phyloP scores from a whole-genome alignment of 2,113 vertebrate species.

The Anguilla rostrata region DNA sequence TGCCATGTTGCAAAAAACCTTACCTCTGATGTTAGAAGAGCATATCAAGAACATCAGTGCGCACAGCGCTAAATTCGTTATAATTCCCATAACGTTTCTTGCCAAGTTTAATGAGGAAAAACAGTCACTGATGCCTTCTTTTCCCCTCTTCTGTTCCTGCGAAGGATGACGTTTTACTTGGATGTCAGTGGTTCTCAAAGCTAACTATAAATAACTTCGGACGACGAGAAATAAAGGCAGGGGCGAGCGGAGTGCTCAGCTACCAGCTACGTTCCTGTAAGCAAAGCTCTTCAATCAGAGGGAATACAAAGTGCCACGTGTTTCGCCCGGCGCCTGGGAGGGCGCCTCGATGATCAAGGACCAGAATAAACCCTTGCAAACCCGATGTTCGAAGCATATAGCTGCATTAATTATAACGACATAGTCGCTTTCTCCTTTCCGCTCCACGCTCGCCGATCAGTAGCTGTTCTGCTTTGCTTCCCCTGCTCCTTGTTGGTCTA shows the following conservation, averaged over 20 bases:
- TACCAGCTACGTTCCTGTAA: neutral
- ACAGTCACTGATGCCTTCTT: neutral
- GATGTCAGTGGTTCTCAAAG: neutral
- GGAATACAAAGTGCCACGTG: slow-evolving; percentile 39
- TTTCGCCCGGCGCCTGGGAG: slow-evolving; percentile 23
- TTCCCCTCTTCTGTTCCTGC: neutral
- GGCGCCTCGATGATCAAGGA: neutral
- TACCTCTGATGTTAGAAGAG: slow-evolving; percentile 49
- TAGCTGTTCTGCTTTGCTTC: neutral
- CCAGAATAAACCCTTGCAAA: slow-evolving; percentile 2
- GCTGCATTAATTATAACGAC: neutral
- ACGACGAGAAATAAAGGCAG: neutral
- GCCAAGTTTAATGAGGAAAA: neutral
- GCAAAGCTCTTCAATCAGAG: neutral
- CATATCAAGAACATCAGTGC: slow-evolving; percentile 50
- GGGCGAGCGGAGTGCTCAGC: neutral
- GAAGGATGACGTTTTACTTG: slow-evolving; percentile 4
- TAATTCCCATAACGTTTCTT: slow-evolving; percentile 54
- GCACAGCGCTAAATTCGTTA: slow-evolving; percentile 50
- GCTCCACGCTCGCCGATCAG: neutral
- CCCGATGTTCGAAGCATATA: neutral
- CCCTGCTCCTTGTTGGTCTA: neutral
- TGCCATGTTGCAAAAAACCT: slow-evolving; percentile 12
- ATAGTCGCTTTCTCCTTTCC: neutral
- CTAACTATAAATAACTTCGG: neutral